Evolutionary conservation across 2,888 invertebrate genomes (phyloP).

Genomic region (Nymphalis urticae): DNA sequence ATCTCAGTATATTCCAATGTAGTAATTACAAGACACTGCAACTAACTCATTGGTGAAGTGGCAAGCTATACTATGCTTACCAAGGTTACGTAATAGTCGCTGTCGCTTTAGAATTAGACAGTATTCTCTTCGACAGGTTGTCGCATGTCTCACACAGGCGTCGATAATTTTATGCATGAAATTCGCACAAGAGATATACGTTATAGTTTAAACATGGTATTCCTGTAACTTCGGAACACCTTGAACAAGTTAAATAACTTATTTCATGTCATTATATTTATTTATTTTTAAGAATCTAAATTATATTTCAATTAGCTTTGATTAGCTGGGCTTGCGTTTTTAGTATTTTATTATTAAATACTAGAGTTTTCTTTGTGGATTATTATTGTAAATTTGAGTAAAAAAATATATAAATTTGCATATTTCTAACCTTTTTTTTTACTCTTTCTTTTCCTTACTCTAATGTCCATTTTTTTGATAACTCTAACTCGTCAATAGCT

Average conservation of each 20-base stretch:
- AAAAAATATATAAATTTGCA: too few relatives aligned
- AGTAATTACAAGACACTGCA: too few relatives aligned
- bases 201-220: constrained; percentile 40
- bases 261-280: constrained; percentile 22
- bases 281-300: constrained; percentile 13
- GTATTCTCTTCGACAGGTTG: constrained; percentile 57
- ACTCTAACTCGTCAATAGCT: too few relatives aligned
- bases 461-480: too few relatives aligned
- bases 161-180: constrained; percentile 78
- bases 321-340: background rate
- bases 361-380: too few relatives aligned
- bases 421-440: too few relatives aligned
- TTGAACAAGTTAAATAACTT: constrained; percentile 37
- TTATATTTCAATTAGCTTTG: constrained; percentile 4
- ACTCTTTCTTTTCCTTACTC: too few relatives aligned
- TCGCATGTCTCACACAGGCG: constrained; percentile 59
- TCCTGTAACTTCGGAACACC: constrained; percentile 33
- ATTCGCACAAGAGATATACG: constrained; percentile 65
- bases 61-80: too few relatives aligned
- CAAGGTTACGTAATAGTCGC: constrained; percentile 31
- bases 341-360: too few relatives aligned
- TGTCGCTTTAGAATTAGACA: constrained; percentile 36
- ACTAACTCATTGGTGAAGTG: too few relatives aligned
- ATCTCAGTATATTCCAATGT: too few relatives aligned
- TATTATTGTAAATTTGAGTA: too few relatives aligned